These are phyloP conservation scores for Eristalinus aeneus DNA, from an alignment of 2,888 invertebrate species.

Conservation along the genomic window DNA sequence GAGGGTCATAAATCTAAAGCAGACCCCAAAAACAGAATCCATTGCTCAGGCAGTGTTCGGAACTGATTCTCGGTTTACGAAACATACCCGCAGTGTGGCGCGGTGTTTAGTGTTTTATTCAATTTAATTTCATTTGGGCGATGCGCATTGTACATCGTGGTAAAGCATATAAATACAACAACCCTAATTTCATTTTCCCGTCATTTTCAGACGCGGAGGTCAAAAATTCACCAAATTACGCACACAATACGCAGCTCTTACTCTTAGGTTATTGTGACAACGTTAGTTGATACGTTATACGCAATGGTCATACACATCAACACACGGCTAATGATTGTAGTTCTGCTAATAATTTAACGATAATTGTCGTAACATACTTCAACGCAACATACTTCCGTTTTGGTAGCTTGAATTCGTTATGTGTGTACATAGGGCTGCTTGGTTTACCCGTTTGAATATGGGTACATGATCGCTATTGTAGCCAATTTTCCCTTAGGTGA, in stretches of 20 bases:
- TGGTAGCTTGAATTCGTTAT: slow-evolving; percentile 32
- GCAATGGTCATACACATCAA: slow-evolving; percentile 17
- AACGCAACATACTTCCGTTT: slow-evolving; percentile 71
- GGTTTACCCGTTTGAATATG: slow-evolving; percentile 63
- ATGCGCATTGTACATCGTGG: slow-evolving; percentile 44
- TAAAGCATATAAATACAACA: slow-evolving; percentile 38
- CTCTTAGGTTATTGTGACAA: neutral
- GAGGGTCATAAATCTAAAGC: slow-evolving; percentile 69
- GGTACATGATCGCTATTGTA: slow-evolving; percentile 69
- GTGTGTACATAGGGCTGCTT: slow-evolving; percentile 30
- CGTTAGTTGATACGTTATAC: slow-evolving; percentile 9
- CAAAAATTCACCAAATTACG: slow-evolving; percentile 68
- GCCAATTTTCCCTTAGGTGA: slow-evolving; percentile 70
- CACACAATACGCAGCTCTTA: slow-evolving; percentile 42
- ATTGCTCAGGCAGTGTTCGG: slow-evolving; percentile 36
- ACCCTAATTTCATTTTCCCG: slow-evolving; percentile 68
- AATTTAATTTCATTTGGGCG: slow-evolving; percentile 65
- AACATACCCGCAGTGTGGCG: slow-evolving; percentile 8
- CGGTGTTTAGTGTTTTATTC: slow-evolving; percentile 51
- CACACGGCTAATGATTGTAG: slow-evolving; percentile 25
- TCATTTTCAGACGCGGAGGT: slow-evolving; percentile 60
- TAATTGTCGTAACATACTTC: slow-evolving; percentile 67
- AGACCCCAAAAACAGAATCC: slow-evolving; percentile 48
- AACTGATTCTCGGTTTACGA: slow-evolving; percentile 42
- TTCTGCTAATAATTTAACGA: slow-evolving; percentile 68